A percentile compares a stretch with the other conserved stretches of the same genome.
phyloP scores from a whole-genome alignment of 2,113 vertebrate genomes.

The Coracopsis vasa region DNA sequence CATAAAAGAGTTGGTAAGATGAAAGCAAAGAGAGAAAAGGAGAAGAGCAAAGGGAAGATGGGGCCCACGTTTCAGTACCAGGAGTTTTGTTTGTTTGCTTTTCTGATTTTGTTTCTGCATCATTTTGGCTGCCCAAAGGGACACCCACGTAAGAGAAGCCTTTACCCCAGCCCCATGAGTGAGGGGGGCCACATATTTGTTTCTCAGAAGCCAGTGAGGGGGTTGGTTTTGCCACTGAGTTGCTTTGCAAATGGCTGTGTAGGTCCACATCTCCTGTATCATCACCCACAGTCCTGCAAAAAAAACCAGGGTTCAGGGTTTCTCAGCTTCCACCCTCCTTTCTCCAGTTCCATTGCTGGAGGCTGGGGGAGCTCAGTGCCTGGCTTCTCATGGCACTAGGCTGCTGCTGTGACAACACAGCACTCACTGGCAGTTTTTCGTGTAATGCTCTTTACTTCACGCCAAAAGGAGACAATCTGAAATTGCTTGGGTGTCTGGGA shows the following conservation, averaged over 20 bases:
- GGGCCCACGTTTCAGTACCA: too few relatives aligned
- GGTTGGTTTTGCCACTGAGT: neutral
- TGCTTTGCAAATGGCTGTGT: neutral
- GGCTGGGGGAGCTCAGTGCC: neutral
- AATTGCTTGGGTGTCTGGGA: neutral
- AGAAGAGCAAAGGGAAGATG: too few relatives aligned
- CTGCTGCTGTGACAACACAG: neutral
- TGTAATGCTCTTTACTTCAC: neutral
- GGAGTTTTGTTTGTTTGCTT: neutral
- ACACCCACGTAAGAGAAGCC: neutral
- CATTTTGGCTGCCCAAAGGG: neutral
- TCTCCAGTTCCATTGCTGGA: neutral
- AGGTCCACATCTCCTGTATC: accelerated
- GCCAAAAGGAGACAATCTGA: neutral
- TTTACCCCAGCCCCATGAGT: neutral
- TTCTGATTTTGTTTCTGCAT: neutral
- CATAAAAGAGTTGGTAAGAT: too few relatives aligned
- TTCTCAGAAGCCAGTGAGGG: neutral
- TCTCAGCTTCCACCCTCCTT: neutral
- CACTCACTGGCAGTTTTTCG: neutral
- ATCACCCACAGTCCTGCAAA: neutral
- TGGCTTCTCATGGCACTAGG: accelerated
- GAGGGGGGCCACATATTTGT: neutral
- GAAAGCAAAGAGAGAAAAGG: too few relatives aligned
- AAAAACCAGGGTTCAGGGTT: neutral